Evolutionary conservation across 2,797 vertebrate genomes (phyloP).

Genomic region (Eulemur coronatus): DNA sequence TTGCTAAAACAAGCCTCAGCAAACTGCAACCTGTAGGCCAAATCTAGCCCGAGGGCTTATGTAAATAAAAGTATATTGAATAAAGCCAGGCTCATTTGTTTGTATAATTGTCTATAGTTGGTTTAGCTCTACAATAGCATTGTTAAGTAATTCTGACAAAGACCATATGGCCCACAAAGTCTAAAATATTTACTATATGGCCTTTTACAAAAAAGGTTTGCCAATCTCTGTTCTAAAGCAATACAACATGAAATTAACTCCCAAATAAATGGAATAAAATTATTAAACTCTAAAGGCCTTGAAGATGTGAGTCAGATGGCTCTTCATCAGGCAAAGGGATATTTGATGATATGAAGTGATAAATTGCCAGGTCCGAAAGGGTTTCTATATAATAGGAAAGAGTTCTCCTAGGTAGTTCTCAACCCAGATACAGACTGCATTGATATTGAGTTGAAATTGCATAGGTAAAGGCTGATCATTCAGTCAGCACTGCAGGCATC

Average conservation of each 20-base stretch:
- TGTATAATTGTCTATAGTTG: slow-evolving; percentile 7
- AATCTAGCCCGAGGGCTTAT: not conserved
- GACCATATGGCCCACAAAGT: not conserved
- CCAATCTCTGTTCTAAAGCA: not conserved
- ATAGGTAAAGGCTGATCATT: not conserved
- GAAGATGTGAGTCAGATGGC: not conserved
- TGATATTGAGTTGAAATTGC: not conserved
- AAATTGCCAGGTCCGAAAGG: not conserved
- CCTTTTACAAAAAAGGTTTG: slow-evolving; percentile 10
- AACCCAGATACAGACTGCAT: not conserved
- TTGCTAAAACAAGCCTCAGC: slow-evolving; percentile 8
- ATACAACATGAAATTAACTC: slow-evolving; percentile 27
- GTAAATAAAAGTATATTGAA: slow-evolving; percentile 28
- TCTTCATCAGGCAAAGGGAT: not conserved
- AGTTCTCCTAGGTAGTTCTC: not conserved
- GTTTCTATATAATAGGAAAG: not conserved
- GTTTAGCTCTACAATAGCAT: not conserved
- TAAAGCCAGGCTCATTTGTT: slow-evolving; percentile 40
- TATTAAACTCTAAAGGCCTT: not conserved
- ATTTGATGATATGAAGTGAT: not conserved
- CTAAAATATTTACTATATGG: not conserved
- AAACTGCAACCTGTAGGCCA: not conserved
- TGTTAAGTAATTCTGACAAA: slow-evolving; percentile 1
- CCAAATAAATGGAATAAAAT: slow-evolving; percentile 25
- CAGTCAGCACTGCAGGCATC: not conserved